Conservation (phyloP, 2,797 vertebrate species). For the Rhynchonycteris naso region DNA sequence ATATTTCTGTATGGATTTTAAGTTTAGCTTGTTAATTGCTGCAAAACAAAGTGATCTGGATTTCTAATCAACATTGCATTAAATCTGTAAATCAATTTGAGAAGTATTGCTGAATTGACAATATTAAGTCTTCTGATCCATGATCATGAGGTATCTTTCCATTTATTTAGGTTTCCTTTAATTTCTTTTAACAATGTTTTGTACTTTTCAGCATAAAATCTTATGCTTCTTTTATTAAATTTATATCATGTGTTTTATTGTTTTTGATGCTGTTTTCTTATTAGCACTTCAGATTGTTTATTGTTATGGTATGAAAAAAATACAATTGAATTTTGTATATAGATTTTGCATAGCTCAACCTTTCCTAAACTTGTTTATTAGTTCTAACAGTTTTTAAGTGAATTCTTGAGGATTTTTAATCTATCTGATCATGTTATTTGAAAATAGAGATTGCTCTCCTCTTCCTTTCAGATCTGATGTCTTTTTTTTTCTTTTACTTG, state of each 20-base stretch:
- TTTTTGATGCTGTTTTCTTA: background rate
- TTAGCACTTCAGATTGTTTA: background rate
- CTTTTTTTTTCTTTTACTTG: constrained; percentile 6
- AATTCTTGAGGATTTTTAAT: background rate
- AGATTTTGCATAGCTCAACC: background rate
- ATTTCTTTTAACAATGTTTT: background rate
- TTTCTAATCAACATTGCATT: background rate
- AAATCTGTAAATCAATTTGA: background rate
- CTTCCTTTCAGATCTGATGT: constrained; percentile 6
- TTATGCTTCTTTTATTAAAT: constrained; percentile 23
- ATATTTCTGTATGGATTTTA: background rate
- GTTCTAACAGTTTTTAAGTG: background rate
- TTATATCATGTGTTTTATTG: background rate
- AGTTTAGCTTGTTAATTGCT: background rate
- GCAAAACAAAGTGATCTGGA: background rate
- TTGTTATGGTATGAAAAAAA: background rate
- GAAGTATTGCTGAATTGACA: background rate
- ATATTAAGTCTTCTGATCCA: background rate
- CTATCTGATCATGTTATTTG: background rate
- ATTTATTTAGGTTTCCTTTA: background rate
- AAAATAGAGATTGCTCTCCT: background rate
- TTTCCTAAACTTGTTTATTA: background rate
- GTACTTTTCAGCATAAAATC: background rate
- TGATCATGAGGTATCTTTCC: background rate
- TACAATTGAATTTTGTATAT: constrained; percentile 27